Base-by-base conservation (phyloP, 2,888 invertebrate genomes). In the Drosophila mercatorum region DNA sequence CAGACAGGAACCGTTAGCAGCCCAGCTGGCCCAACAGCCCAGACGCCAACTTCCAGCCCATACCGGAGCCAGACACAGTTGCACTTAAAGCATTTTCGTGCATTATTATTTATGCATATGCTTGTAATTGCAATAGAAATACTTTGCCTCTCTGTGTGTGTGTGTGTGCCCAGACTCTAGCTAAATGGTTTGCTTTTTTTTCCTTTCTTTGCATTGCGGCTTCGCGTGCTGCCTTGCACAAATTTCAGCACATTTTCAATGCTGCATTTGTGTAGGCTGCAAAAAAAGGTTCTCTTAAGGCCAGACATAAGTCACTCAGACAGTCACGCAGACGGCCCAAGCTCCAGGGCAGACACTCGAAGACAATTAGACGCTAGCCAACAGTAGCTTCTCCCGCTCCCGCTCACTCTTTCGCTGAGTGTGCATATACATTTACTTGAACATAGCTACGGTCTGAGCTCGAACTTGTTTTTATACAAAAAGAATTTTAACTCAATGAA, bases 261-360 rank as follows among this genome's bases (percentile, higher is more conserved):
- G 81, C 83, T 80, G 73, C 88, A 78, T 70, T 83, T 78, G 67
- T 73, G 64, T 87, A 82, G 80, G 80, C 83, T 80, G 66, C 49
- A 52, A 63, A 52, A 51, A 44, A 44, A 44, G 11, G 79, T 75
- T 83, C 81, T 77, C 78, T 78, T 75, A 75, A 77, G 71, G 86
- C 81, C 84, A 89, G 89, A 89, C 89, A 90, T 85, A 89, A 89
- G 89, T 88, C 90, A 90, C 89, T 90, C 88, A 88, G 88, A 81
- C 83, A 88, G 76, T 82, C 76, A 70, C 38, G 56, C 57, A 56
- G 75, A 67, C 60, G 68, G 67, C 64, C 67, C 66, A 56, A 65
- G 65, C 78, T 68, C 41, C 67, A 49, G 70, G 80, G 44, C 72
- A 68, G 69, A 70, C 68, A 72, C 63, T 68, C 69, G 43, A 80